Conservation (phyloP, 1,140 invertebrate species). For the Ceratina calcarata region DNA sequence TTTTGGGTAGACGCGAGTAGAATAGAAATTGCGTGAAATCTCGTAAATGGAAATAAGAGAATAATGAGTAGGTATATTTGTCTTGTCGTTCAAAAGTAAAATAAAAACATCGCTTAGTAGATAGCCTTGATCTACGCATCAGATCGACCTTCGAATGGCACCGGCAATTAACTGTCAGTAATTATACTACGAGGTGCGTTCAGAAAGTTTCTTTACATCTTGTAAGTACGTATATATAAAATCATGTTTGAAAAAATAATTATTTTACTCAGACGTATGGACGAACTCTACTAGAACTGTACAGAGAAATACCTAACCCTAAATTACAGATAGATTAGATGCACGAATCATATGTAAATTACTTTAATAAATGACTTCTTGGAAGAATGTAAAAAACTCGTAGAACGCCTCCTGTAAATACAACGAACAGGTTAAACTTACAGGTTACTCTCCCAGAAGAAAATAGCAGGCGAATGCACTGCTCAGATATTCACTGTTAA, state of each 20-base stretch:
- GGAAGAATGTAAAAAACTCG: no score
- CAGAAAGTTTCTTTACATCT: no score
- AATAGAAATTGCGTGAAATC: no score
- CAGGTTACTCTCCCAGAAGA: background rate
- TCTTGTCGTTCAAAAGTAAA: background rate
- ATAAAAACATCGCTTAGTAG: background rate
- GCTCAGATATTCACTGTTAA: background rate
- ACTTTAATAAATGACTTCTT: no score
- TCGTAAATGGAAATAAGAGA: background rate
- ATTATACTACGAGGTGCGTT: background rate
- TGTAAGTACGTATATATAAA: no score
- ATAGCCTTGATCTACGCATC: constrained; percentile 16
- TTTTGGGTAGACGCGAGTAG: no score
- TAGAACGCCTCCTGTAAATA: no score
- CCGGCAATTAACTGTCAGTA: constrained; percentile 3
- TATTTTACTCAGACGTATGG: no score
- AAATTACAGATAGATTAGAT: no score
- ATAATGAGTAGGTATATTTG: background rate
- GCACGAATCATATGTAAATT: no score
- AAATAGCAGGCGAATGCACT: background rate
- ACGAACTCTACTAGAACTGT: no score
- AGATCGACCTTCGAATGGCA: constrained; percentile 19
- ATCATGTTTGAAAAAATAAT: background rate
- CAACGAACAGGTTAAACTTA: constrained; percentile 17
- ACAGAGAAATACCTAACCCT: no score